Percentiles rank a stretch among this genome's conserved stretches.
Evolutionary conservation across 2,888 invertebrate genomes (phyloP).

Genomic region (Dusona sp.): DNA sequence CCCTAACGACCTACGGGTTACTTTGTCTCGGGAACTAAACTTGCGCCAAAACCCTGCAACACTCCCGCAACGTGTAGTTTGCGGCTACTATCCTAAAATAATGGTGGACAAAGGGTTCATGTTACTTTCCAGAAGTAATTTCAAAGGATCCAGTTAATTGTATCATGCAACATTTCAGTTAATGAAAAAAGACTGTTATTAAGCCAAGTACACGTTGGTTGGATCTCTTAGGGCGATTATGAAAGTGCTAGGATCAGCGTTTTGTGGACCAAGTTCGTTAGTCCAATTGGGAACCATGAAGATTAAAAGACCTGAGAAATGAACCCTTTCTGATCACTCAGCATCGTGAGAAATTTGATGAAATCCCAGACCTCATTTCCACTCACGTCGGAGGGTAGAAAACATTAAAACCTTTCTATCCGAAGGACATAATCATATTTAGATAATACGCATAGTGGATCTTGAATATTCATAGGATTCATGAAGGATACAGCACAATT

Average conservation of each 20-base stretch:
- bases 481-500: neutral
- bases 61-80: conserved; percentile 24
- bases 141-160: conserved; percentile 7
- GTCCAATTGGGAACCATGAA: neutral
- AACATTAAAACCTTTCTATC: neutral
- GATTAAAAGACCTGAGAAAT: neutral
- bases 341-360: neutral
- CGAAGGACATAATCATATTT: neutral
- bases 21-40: conserved; percentile 61
- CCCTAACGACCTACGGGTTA: conserved; percentile 53
- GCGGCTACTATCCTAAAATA: conserved; percentile 19
- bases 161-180: neutral
- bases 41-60: conserved; percentile 24
- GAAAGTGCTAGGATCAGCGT: neutral
- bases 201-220: neutral
- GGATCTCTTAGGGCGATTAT: neutral
- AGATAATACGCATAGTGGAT: neutral
- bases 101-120: conserved; percentile 23
- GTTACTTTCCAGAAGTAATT: conserved; percentile 49
- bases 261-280: conserved; percentile 4
- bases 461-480: neutral
- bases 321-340: neutral
- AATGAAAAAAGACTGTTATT: conserved; percentile 28
- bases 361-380: neutral
- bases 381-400: neutral